Base-by-base conservation (phyloP, 2,888 invertebrate genomes). In the Philonicus albiceps region DNA sequence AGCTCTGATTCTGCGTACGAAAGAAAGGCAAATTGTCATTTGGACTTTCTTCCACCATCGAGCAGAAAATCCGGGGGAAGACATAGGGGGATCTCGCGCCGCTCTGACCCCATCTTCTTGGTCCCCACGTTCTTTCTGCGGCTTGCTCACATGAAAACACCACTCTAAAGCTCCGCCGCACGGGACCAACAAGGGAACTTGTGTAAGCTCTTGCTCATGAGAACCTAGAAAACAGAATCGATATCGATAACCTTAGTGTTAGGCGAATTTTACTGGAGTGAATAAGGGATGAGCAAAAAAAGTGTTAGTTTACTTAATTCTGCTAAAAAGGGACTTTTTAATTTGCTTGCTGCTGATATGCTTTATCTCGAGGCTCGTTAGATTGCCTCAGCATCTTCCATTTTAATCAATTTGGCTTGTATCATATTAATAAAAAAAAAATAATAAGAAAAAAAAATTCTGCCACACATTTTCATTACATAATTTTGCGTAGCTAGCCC, bases 271-370 rank as follows among this genome's bases (percentile, higher is more conserved):
- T 84, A 43, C 84, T 43, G 72, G 73, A 73, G 84, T 84, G 84
- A 84, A 84, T 84, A 84, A 84, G 73, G 84, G 84, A 84, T 84
- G 84, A 73, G 73, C 73, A 84, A 84, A 73, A 84, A 84, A 84
- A 84, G 84, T 84, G 84, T 84, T 84, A 73, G 84, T 73, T 84
- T 73, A 73, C 2, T 84, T 84, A 84, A 84, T 84, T 84, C 81
- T 43, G 16, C 84, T 84, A 84, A 84, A 73, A 73, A 84, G 43
- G 73, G 30, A 40, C 43, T 27, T 73, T 84, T 84, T 73, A 11
- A 43, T 84, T 84, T 84, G 84, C 84, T 84, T 84, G 72, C 43
- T 84, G 73, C 43, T 84, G 73, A 84, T 34, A 81, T 81, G 81
- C 64, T 81, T 81, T 81, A 19, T 53, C 81, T 40, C 43, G 73